Percentiles rank a stretch among this genome's conserved stretches.
Evolutionary conservation across 2,888 invertebrate genomes (phyloP).

Genomic region (Philhelius pedissequus): DNA sequence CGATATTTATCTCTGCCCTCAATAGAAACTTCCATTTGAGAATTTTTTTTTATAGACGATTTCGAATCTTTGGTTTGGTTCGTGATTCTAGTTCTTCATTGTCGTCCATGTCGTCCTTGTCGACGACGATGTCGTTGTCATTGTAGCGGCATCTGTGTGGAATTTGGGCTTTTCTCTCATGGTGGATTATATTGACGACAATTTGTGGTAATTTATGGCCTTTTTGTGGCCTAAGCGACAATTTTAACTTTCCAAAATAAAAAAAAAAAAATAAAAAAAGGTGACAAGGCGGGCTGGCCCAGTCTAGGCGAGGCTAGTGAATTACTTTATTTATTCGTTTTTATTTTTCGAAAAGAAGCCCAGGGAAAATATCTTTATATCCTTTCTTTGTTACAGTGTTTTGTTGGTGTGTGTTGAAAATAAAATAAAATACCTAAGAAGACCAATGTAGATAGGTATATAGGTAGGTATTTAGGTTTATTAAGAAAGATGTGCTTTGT

Average conservation of each 20-base stretch:
- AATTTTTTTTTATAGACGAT: conserved; percentile 11
- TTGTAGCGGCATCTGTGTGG: neutral
- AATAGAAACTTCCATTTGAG: conserved; percentile 49
- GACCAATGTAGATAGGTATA: too few relatives aligned
- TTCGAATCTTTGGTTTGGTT: conserved; percentile 19
- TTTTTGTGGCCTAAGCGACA: conserved; percentile 63
- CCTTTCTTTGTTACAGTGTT: conserved; percentile 19
- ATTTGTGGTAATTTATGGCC: conserved; percentile 75
- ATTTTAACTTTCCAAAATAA: conserved; percentile 57
- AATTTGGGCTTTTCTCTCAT: conserved; percentile 10
- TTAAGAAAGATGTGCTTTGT: neutral
- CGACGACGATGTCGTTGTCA: neutral
- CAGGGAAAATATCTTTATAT: conserved; percentile 23
- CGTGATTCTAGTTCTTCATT: neutral
- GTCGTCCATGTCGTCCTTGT: neutral
- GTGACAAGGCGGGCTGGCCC: conserved; percentile 7
- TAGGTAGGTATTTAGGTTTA: neutral
- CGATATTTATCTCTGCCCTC: conserved; percentile 66
- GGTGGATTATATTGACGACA: conserved; percentile 74
- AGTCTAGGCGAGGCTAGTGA: conserved; percentile 24
- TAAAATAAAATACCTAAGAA: neutral
- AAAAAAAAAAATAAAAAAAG: neutral
- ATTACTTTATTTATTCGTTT: conserved; percentile 40
- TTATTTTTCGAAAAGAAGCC: conserved; percentile 5
- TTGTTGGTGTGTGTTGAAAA: neutral